Evolutionary conservation across 1,140 invertebrate species (phyloP).

Genomic region (Sogatella furcifera): DNA sequence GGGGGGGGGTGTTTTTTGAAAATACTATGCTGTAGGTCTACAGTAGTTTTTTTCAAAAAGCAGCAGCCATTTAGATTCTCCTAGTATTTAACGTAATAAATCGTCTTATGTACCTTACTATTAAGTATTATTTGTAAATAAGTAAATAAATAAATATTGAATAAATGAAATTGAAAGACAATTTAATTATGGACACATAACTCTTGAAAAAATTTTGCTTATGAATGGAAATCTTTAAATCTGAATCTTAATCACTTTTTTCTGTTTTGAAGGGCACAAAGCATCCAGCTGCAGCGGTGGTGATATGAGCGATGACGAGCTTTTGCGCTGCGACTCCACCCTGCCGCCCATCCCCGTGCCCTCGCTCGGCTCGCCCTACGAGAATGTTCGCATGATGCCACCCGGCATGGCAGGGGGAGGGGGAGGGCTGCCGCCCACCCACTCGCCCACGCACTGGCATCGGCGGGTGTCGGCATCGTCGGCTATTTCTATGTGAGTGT

Average conservation of each 20-base stretch:
- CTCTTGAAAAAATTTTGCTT: no score
- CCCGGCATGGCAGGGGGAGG: background rate
- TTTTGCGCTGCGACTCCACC: conserved; percentile 23
- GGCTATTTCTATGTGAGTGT: conserved; percentile 45
- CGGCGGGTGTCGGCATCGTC: conserved; percentile 44
- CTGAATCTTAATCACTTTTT: background rate
- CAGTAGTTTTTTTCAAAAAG: no score
- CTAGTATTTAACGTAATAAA: no score
- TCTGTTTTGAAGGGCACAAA: conserved; percentile 14
- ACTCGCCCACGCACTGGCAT: conserved; percentile 46
- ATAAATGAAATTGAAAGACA: no score
- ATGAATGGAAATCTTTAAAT: no score
- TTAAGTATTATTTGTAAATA: no score
- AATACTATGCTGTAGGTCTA: no score
- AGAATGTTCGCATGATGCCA: conserved; percentile 44
- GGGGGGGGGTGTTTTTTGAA: no score
- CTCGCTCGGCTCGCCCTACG: conserved; percentile 48
- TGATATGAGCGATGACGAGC: background rate
- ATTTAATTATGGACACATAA: no score
- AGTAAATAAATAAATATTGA: no score
- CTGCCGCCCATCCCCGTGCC: conserved; percentile 46
- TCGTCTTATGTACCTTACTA: no score
- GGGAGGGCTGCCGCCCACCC: conserved; percentile 10
- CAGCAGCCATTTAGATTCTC: no score
- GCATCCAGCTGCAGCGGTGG: background rate